Percentiles rank a stretch among this genome's conserved stretches.
Evolutionary conservation across 2,113 vertebrate species (phyloP).

Genomic region (Rostratula benghalensis): DNA sequence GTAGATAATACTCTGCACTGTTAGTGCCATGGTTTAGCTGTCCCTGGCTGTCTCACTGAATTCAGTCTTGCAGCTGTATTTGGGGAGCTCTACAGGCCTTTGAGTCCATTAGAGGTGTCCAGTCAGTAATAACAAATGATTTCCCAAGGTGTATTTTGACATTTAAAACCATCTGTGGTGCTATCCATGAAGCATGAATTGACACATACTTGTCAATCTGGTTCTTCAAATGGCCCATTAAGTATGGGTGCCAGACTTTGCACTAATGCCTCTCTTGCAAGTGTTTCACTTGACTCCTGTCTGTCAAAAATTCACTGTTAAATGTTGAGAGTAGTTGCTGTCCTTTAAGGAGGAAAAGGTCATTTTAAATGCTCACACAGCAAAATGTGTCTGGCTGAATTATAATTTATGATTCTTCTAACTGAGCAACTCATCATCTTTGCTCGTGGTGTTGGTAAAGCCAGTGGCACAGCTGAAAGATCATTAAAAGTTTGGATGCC

Average conservation of each 20-base stretch:
- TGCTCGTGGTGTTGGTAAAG: not conserved
- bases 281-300: not conserved
- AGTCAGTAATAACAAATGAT: not conserved
- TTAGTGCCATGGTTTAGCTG: not conserved
- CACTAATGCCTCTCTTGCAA: not conserved
- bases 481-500: not conserved
- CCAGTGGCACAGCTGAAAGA: not conserved
- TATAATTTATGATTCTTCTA: not conserved
- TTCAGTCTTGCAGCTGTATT: not conserved
- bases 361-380: not conserved
- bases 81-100: not conserved
- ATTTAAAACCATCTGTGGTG: not conserved
- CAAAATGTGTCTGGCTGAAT: not conserved
- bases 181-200: not conserved
- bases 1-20: no score
- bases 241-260: not conserved
- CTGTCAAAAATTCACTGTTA: not conserved
- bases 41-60: not conserved
- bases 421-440: not conserved
- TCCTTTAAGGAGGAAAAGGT: no score
- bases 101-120: not conserved
- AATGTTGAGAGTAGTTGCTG: not conserved
- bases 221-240: not conserved
- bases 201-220: not conserved
- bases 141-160: not conserved